These are phyloP conservation scores for Pelosia muscerda DNA, from an alignment of 2,888 invertebrate genomes.

Conservation along the genomic window DNA sequence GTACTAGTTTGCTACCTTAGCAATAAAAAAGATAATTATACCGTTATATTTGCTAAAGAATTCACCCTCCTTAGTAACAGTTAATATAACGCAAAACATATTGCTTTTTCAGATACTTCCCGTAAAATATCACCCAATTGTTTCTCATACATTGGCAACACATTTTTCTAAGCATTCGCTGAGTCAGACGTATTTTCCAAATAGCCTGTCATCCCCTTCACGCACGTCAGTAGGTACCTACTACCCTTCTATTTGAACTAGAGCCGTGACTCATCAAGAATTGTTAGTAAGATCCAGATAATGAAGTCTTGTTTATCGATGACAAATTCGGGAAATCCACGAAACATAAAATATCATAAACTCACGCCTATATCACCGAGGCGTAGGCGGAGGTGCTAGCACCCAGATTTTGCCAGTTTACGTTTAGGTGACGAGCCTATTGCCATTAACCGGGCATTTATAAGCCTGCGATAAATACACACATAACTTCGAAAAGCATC, in stretches of 20 bases:
- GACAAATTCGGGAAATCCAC: background rate
- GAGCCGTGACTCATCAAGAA: slow-evolving; percentile 24
- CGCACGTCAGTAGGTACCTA: slow-evolving; percentile 24
- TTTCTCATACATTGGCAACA: slow-evolving; percentile 25
- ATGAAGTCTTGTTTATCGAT: background rate
- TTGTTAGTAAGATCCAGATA: background rate
- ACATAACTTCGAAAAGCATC: no score
- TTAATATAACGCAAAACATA: background rate
- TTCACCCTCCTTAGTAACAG: background rate
- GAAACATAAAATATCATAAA: no score
- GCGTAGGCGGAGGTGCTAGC: no score
- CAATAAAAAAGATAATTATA: background rate
- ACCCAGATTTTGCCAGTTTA: no score
- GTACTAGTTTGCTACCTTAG: no score
- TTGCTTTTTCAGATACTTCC: background rate
- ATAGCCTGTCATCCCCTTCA: slow-evolving; percentile 23
- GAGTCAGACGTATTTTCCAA: slow-evolving; percentile 39
- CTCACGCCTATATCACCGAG: no score
- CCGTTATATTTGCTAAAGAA: no score
- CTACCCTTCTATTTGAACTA: slow-evolving; percentile 9
- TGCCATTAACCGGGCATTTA: no score
- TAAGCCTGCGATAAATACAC: no score
- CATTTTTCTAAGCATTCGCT: slow-evolving; percentile 19
- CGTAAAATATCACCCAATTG: background rate
- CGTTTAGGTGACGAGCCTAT: no score